These are phyloP conservation scores for Lingula anatina DNA, from an alignment of 2,888 invertebrate genomes.

Conservation along the genomic window DNA sequence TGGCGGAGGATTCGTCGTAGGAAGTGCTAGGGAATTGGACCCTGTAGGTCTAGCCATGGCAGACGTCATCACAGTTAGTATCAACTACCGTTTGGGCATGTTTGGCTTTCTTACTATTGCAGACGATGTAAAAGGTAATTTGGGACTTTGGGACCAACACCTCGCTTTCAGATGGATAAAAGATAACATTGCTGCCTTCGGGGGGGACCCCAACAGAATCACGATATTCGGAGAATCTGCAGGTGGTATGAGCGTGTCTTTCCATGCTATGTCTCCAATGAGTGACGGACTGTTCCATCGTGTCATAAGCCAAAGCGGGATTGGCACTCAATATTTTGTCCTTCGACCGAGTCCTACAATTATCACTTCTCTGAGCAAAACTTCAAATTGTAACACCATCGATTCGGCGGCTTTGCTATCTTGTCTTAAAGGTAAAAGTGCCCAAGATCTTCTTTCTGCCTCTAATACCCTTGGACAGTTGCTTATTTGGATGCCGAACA, in stretches of 20 bases:
- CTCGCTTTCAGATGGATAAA: conserved; percentile 18
- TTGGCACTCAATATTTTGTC: no score
- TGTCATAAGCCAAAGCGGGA: conserved; percentile 13
- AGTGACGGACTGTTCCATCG: conserved; percentile 13
- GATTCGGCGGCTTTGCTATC: no score
- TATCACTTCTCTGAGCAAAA: no score
- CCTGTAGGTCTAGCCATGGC: conserved; percentile 4
- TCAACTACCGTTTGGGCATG: conserved; percentile 14
- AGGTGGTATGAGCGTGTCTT: conserved; percentile 14
- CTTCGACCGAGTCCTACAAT: no score
- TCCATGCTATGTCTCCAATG: conserved; percentile 11
- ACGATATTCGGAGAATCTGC: conserved; percentile 24
- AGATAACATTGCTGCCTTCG: conserved; percentile 15
- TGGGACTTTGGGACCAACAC: conserved; percentile 19
- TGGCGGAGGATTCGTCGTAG: conserved; percentile 11
- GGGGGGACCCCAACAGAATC: conserved; percentile 15
- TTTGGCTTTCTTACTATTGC: conserved; percentile 18
- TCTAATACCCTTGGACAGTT: conserved; percentile 15
- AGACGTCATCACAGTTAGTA: conserved; percentile 11
- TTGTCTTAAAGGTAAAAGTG: no score
- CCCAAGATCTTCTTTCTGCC: conserved; percentile 56
- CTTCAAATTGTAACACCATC: no score
- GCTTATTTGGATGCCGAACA: no score
- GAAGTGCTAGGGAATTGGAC: conserved; percentile 3
- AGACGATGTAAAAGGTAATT: conserved; percentile 16